These are phyloP conservation scores for Lampris incognitus DNA, from an alignment of 2,113 vertebrate genomes.

Conservation along the genomic window DNA sequence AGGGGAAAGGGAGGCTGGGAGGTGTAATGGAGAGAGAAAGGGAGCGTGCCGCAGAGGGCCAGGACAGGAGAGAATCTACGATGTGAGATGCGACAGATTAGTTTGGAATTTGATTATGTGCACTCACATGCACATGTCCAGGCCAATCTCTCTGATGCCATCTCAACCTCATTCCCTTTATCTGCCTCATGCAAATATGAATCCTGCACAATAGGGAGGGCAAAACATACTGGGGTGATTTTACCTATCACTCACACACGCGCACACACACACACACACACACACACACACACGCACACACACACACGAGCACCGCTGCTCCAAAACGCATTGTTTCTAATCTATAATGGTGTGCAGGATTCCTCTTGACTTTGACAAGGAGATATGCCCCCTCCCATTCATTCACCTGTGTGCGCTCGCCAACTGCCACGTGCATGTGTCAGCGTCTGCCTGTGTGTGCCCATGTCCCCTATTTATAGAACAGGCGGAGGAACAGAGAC, in stretches of 20 bases:
- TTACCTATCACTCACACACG: constrained; percentile 13
- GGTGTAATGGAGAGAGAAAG: constrained; percentile 34
- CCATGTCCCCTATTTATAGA: constrained; percentile 55
- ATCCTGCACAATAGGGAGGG: constrained; percentile 37
- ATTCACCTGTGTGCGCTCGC: constrained; percentile 32
- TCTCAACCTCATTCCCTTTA: constrained; percentile 75
- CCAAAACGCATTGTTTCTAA: constrained; percentile 49
- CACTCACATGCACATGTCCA: constrained; percentile 30
- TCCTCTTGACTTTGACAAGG: constrained; percentile 67
- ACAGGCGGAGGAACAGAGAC: constrained; percentile 6
- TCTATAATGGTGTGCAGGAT: constrained; percentile 51
- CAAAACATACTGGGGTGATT: constrained; percentile 40
- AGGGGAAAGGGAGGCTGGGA: constrained; percentile 12
- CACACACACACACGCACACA: constrained; percentile 12
- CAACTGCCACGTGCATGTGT: background rate
- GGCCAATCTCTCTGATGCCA: constrained; percentile 55
- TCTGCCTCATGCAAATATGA: constrained; percentile 69
- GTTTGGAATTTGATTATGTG: constrained; percentile 48
- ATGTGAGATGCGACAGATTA: constrained; percentile 40
- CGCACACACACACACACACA: background rate
- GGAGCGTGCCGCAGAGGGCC: background rate
- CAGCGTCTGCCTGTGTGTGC: background rate
- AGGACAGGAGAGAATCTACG: constrained; percentile 34
- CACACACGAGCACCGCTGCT: constrained; percentile 5
- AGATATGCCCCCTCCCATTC: constrained; percentile 50